These are phyloP conservation scores for Apus apus DNA, from an alignment of 2,113 vertebrate genomes.

Conservation along the genomic window DNA sequence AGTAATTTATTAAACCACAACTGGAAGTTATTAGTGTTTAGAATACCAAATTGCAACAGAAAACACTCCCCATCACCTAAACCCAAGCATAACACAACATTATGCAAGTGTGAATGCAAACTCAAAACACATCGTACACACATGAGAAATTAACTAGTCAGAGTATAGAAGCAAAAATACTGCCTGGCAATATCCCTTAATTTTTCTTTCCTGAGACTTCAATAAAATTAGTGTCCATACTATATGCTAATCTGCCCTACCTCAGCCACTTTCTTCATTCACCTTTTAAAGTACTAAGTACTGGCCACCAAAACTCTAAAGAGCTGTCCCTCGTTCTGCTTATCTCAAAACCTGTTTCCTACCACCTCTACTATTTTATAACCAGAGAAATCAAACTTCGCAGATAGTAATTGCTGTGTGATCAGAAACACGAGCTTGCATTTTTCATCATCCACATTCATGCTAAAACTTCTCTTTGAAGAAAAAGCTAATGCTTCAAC, in stretches of 20 bases:
- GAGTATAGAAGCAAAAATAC: neutral
- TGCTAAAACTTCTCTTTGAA: neutral
- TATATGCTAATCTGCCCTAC: neutral
- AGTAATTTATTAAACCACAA: neutral
- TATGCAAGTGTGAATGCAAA: neutral
- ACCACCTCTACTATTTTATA: neutral
- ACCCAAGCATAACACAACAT: neutral
- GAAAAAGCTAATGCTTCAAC: neutral
- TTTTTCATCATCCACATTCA: neutral
- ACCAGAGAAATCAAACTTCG: neutral
- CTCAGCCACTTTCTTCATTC: neutral
- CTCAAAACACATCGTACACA: neutral
- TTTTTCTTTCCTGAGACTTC: neutral
- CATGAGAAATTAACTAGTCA: rapidly evolving
- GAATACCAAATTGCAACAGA: neutral
- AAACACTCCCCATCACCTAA: neutral
- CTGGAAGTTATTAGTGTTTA: neutral
- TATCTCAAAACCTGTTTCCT: neutral
- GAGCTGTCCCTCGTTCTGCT: neutral
- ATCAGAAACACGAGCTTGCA: neutral
- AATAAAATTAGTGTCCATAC: neutral
- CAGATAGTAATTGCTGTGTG: neutral
- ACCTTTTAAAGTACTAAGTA: neutral
- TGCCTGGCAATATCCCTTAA: neutral
- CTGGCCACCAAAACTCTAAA: neutral